phyloP scores from a whole-genome alignment of 1,140 invertebrate species.

The Ceratina japonica region DNA sequence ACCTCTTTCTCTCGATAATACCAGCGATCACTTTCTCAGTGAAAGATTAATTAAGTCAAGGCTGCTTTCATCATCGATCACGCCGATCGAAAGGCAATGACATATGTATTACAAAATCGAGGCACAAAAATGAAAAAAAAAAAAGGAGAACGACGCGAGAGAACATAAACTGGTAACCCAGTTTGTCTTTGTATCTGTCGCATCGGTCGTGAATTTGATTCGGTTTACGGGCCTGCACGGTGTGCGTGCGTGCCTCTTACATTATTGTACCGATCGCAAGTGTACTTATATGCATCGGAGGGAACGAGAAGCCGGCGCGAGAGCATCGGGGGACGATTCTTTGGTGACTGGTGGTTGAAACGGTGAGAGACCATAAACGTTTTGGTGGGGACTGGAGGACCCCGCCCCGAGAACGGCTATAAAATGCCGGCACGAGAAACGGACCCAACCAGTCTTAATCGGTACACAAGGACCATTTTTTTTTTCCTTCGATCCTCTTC shows the following conservation, averaged over 20 bases:
- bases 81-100: not conserved
- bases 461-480: constrained; percentile 64
- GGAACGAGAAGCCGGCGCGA: constrained; percentile 4
- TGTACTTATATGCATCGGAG: not conserved
- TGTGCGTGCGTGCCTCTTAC: not conserved
- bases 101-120: not conserved
- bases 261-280: not conserved
- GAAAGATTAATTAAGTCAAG: constrained; percentile 1
- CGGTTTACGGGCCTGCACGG: constrained; percentile 6
- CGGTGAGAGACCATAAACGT: constrained; percentile 59
- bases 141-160: not conserved
- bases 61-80: not conserved
- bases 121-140: not conserved
- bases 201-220: constrained; percentile 32
- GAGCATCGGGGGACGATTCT: constrained; percentile 46
- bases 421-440: constrained; percentile 73
- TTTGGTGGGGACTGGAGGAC: constrained; percentile 60
- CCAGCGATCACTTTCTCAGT: constrained; percentile 1
- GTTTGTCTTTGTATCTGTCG: constrained; percentile 17
- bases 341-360: constrained; percentile 62
- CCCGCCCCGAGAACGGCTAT: constrained; percentile 73
- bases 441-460: constrained; percentile 77
- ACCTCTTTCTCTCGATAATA: constrained; percentile 16
- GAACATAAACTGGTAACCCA: constrained; percentile 25
- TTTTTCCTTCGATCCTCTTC: constrained; percentile 5